Percentiles rank a stretch among this genome's conserved stretches.
Evolutionary conservation across 2,797 vertebrate species (phyloP).

Genomic region (Neopelma chrysocephalum): DNA sequence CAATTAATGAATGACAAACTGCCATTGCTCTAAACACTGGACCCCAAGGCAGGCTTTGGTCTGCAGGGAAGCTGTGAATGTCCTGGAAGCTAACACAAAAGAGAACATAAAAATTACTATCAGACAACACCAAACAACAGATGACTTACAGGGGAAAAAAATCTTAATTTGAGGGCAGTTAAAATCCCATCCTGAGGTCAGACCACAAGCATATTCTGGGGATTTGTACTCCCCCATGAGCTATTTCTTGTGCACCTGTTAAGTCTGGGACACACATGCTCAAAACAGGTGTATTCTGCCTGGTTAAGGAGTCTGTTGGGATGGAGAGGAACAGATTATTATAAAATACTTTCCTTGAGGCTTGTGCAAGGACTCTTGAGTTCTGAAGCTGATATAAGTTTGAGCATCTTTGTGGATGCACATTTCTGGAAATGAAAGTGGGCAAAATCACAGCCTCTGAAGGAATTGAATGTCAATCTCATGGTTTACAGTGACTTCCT

Average conservation of each 20-base stretch:
- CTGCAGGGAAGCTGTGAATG: constrained; percentile 29
- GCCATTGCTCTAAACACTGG: constrained; percentile 61
- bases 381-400: not conserved
- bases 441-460: not conserved
- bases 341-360: not conserved
- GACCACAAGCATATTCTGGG: not conserved
- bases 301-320: not conserved
- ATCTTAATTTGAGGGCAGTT: not conserved
- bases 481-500: not conserved
- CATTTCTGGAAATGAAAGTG: not conserved
- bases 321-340: not conserved
- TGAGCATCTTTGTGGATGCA: not conserved
- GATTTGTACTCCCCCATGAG: not conserved
- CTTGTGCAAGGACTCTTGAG: not conserved
- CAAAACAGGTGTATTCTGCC: not conserved
- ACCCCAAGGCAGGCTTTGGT: constrained; percentile 56
- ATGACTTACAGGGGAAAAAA: not conserved
- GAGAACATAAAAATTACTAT: not conserved
- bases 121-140: not conserved
- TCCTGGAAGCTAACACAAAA: constrained; percentile 60
- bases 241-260: not conserved
- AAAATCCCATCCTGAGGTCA: not conserved
- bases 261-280: not conserved
- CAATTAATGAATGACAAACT: constrained; percentile 72
- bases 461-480: not conserved